phyloP scores from a whole-genome alignment of 2,888 invertebrate species.

The Asteroscopus sphinx region DNA sequence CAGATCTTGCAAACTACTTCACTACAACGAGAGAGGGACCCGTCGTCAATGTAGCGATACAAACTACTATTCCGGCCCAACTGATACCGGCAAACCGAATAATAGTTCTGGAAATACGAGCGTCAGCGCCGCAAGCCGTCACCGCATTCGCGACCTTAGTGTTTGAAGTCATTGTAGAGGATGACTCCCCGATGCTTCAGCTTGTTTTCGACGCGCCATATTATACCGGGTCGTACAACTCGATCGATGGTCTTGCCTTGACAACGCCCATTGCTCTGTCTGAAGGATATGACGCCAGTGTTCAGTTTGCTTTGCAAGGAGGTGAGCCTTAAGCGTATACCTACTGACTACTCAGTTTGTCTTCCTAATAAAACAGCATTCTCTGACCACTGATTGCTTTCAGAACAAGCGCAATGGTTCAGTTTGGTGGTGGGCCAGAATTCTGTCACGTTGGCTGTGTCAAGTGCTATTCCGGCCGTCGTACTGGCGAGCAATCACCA shows the following conservation, averaged over 20 bases:
- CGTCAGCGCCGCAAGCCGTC: slow-evolving; percentile 41
- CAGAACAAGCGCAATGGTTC: slow-evolving; percentile 54
- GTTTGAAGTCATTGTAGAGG: slow-evolving; percentile 41
- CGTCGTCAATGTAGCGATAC: slow-evolving; percentile 39
- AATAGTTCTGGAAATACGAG: slow-evolving; percentile 53
- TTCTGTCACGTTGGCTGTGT: slow-evolving; percentile 27
- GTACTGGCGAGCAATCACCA: slow-evolving; percentile 52
- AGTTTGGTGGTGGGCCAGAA: slow-evolving; percentile 30
- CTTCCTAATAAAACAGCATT: neutral
- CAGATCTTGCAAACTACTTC: slow-evolving; percentile 50
- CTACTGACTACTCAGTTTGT: slow-evolving; percentile 11
- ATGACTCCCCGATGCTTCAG: slow-evolving; percentile 19
- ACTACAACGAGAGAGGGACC: slow-evolving; percentile 16
- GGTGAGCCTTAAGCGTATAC: slow-evolving; percentile 38
- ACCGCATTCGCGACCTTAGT: slow-evolving; percentile 55
- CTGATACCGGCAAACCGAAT: slow-evolving; percentile 47
- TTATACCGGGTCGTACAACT: slow-evolving; percentile 54
- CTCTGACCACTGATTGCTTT: neutral
- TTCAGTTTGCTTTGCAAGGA: slow-evolving; percentile 57
- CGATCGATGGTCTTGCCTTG: slow-evolving; percentile 33
- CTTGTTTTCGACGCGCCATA: slow-evolving; percentile 50
- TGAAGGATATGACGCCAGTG: slow-evolving; percentile 50
- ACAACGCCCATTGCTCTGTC: slow-evolving; percentile 40
- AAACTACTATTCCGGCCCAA: slow-evolving; percentile 48
- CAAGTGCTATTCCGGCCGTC: slow-evolving; percentile 47